Conservation (phyloP, 2,113 vertebrate genomes). For the Cathartes aura region DNA sequence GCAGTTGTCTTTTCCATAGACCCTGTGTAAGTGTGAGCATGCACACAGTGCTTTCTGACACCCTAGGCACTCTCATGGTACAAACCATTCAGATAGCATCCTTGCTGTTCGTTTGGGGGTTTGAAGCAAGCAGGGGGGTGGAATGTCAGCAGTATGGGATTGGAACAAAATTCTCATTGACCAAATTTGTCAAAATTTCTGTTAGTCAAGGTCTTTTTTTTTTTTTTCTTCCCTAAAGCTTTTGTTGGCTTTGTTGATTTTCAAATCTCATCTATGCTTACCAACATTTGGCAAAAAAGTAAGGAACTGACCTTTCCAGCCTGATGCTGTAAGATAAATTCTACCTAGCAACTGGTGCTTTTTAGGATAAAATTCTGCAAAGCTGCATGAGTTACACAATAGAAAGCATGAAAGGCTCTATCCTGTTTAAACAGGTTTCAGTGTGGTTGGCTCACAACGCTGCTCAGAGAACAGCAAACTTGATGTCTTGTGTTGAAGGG, state of each 20-base stretch:
- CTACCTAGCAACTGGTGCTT: not conserved
- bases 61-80: not conserved
- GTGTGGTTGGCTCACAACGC: not conserved
- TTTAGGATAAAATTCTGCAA: slow-evolving; percentile 51
- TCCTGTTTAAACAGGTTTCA: not conserved
- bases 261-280: not conserved
- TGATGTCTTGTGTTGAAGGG: not conserved
- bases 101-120: not conserved
- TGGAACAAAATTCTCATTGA: not conserved
- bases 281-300: not conserved
- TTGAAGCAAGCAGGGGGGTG: not conserved
- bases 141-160: not conserved
- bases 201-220: not conserved
- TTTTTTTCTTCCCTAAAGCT: not conserved
- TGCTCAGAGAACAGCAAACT: not conserved
- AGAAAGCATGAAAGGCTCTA: slow-evolving; percentile 11
- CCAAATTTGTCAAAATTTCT: not conserved
- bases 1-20: not conserved
- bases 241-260: not conserved
- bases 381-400: not conserved
- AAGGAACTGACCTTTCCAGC: not conserved
- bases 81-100: not conserved
- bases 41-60: not conserved
- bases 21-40: not conserved
- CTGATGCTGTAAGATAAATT: not conserved